phyloP scores from a whole-genome alignment of 2,113 vertebrate genomes.

The Takifugu flavidus region DNA sequence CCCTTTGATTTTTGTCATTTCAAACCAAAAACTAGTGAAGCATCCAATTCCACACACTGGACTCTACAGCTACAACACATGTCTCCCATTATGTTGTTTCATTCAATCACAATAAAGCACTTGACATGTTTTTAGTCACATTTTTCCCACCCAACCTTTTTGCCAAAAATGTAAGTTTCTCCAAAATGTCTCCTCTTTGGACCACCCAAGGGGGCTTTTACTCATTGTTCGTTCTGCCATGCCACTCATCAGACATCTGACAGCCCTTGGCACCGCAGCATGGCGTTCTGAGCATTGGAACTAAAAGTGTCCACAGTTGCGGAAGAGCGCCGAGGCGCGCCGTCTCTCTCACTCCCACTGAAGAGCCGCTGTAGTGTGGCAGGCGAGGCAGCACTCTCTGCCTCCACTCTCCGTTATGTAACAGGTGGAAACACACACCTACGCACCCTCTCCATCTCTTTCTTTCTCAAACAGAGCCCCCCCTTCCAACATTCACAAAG shows the following conservation, averaged over 20 bases:
- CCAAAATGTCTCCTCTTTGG: background rate
- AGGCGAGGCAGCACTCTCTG: constrained; percentile 53
- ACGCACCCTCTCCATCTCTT: background rate
- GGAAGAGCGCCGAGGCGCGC: constrained; percentile 34
- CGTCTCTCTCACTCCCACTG: constrained; percentile 54
- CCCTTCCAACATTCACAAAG: too few relatives aligned
- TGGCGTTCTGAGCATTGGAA: constrained; percentile 11
- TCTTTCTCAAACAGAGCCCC: background rate
- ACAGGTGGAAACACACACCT: constrained; percentile 61
- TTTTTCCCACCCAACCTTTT: too few relatives aligned
- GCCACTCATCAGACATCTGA: constrained; percentile 17
- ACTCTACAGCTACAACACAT: too few relatives aligned
- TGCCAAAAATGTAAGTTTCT: too few relatives aligned
- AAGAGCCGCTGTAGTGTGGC: constrained; percentile 51
- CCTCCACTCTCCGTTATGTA: constrained; percentile 65
- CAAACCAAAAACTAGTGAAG: too few relatives aligned
- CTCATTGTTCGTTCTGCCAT: constrained; percentile 12
- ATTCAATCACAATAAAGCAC: too few relatives aligned
- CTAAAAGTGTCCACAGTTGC: constrained; percentile 14
- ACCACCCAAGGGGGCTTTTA: constrained; percentile 3
- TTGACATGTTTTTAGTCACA: too few relatives aligned
- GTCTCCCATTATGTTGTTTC: too few relatives aligned
- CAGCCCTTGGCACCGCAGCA: background rate
- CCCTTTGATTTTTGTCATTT: too few relatives aligned
- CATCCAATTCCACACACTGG: too few relatives aligned